Percentiles rank a stretch among this genome's conserved stretches.
These are phyloP conservation scores for Psix sp. DNA, from an alignment of 1,140 invertebrate species.

Conservation along the genomic window DNA sequence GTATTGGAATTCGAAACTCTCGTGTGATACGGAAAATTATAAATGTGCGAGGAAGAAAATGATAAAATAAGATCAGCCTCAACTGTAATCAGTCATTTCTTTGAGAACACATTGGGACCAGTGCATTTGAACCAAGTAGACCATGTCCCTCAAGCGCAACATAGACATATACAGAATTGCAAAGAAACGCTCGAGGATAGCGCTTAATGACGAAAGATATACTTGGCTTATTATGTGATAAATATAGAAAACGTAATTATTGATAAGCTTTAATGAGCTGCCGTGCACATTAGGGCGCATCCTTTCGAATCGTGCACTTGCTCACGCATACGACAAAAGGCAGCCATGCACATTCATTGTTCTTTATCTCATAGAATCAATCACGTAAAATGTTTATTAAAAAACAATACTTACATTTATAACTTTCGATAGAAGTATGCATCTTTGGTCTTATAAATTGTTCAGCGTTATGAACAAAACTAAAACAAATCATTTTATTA, in stretches of 20 bases:
- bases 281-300: conserved; percentile 59
- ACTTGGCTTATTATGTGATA: conserved; percentile 60
- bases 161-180: conserved; percentile 41
- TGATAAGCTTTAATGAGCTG: conserved; percentile 63
- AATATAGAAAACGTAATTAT: conserved; percentile 62
- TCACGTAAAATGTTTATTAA: conserved; percentile 48
- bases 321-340: conserved; percentile 63
- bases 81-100: conserved; percentile 46
- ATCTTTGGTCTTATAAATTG: no score
- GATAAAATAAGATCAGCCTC: conserved; percentile 34
- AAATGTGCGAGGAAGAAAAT: conserved; percentile 28
- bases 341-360: conserved; percentile 59
- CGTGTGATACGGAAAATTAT: conserved; percentile 33
- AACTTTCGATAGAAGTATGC: no score
- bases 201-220: conserved; percentile 56
- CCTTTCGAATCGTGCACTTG: conserved; percentile 62
- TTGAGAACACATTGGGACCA: conserved; percentile 35
- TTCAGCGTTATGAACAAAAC: no score
- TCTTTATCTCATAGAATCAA: conserved; percentile 52
- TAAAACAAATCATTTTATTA: no score
- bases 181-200: conserved; percentile 38
- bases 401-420: no score
- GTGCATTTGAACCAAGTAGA: conserved; percentile 49
- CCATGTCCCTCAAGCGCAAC: conserved; percentile 48
- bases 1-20: conserved; percentile 61